Evolutionary conservation across 2,113 vertebrate species (phyloP).

Genomic region (Lichenostomus cassidix): DNA sequence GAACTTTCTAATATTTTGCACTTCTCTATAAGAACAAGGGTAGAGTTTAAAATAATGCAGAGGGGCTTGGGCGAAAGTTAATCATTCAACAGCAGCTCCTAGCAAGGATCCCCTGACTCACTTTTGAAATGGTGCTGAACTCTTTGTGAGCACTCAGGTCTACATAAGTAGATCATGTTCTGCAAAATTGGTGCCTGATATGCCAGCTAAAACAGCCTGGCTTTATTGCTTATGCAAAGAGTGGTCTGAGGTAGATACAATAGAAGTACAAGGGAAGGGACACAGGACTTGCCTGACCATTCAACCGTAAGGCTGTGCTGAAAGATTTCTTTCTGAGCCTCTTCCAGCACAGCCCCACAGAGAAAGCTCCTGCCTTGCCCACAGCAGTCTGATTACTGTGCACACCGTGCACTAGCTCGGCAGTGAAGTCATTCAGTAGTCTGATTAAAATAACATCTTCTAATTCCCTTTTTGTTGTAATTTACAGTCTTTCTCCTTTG

Average conservation of each 20-base stretch:
- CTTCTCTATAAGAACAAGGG: neutral
- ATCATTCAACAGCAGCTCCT: neutral
- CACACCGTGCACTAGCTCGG: neutral
- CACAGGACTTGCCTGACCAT: neutral
- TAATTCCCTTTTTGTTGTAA: slow-evolving; percentile 68
- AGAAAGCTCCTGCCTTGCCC: neutral
- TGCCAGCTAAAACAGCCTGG: neutral
- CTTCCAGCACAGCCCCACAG: neutral
- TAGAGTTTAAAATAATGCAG: slow-evolving; percentile 3
- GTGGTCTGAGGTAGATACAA: neutral
- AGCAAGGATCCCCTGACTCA: neutral
- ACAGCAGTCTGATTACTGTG: slow-evolving; percentile 27
- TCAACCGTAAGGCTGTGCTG: slow-evolving; percentile 42
- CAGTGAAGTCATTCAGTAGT: slow-evolving; percentile 56
- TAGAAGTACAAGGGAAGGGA: neutral
- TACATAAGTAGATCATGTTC: neutral
- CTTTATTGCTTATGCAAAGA: neutral
- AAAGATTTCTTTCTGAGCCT: slow-evolving; percentile 49
- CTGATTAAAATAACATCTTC: slow-evolving; percentile 70
- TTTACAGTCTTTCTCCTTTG: slow-evolving; percentile 71
- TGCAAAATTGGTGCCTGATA: neutral
- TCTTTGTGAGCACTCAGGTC: neutral
- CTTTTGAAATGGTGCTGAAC: neutral
- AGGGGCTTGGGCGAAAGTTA: neutral
- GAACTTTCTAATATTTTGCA: neutral